phyloP scores from a whole-genome alignment of 2,113 vertebrate genomes.

The Leptobrachium ailaonicum region DNA sequence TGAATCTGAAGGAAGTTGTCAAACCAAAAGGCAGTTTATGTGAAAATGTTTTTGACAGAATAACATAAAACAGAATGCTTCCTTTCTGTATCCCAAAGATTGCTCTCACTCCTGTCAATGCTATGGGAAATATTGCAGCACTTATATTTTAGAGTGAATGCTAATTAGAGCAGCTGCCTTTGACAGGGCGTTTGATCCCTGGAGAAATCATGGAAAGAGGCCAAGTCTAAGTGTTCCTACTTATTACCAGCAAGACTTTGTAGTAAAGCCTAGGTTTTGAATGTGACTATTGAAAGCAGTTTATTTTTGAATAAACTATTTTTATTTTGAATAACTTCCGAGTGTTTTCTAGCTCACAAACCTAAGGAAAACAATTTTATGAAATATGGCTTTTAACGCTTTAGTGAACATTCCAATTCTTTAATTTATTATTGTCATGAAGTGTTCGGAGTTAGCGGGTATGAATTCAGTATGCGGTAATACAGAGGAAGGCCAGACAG shows the following conservation, averaged over 20 bases:
- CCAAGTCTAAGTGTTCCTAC: slow-evolving; percentile 52
- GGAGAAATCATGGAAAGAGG: slow-evolving; percentile 56
- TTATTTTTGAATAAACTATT: neutral
- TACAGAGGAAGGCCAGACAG: no score
- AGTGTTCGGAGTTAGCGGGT: no score
- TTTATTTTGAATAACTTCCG: neutral
- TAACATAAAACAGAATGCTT: neutral
- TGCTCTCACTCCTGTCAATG: slow-evolving; percentile 19
- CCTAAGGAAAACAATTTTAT: neutral
- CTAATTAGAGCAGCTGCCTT: slow-evolving; percentile 62
- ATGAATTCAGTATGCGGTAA: no score
- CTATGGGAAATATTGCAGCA: slow-evolving; percentile 45
- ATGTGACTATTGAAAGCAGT: slow-evolving; percentile 20
- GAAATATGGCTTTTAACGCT: no score
- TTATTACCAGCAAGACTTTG: slow-evolving; percentile 48
- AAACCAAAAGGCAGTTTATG: neutral
- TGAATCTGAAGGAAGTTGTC: slow-evolving; percentile 28
- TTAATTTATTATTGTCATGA: no score
- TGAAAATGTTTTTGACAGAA: slow-evolving; percentile 16
- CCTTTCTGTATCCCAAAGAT: neutral
- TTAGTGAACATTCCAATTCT: no score
- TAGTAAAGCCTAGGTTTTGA: slow-evolving; percentile 53
- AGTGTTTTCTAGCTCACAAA: neutral
- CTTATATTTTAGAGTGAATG: slow-evolving; percentile 52
- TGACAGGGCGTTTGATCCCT: slow-evolving; percentile 51